Conservation (phyloP, 2,797 vertebrate species). For the Ara ararauna region DNA sequence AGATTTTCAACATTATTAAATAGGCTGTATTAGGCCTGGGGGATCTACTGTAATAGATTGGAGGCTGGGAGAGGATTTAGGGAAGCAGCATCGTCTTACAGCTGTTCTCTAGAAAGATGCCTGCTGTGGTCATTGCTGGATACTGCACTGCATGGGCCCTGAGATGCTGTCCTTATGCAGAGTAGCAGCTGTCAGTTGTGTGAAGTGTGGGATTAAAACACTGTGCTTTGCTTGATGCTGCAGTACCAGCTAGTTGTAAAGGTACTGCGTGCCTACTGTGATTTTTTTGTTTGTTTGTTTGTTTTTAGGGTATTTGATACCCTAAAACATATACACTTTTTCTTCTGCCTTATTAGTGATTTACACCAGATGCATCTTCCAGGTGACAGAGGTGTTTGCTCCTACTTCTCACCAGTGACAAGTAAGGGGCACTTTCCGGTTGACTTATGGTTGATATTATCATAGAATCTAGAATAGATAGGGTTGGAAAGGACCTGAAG, state of each 20-base stretch:
- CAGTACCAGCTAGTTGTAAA: neutral
- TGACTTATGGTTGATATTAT: neutral
- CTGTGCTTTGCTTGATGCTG: neutral
- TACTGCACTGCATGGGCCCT: neutral
- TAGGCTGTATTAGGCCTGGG: neutral
- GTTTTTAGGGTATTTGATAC: neutral
- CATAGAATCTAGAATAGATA: too few species aligned
- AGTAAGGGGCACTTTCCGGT: neutral
- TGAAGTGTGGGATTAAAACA: neutral
- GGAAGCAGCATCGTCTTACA: neutral
- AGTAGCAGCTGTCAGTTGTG: neutral
- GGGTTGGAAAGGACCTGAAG: too few species aligned
- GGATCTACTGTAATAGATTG: neutral
- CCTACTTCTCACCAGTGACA: neutral
- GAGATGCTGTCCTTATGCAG: neutral
- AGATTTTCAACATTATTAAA: neutral
- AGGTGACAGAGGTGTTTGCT: neutral
- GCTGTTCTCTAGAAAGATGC: neutral
- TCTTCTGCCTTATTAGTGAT: neutral
- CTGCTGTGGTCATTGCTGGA: neutral
- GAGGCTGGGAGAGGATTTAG: neutral
- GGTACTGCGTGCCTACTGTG: neutral
- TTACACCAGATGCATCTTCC: neutral
- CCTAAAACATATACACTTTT: neutral
- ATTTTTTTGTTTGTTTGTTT: neutral